phyloP scores from a whole-genome alignment of 2,888 invertebrate genomes.

The Panzeria rudis region DNA sequence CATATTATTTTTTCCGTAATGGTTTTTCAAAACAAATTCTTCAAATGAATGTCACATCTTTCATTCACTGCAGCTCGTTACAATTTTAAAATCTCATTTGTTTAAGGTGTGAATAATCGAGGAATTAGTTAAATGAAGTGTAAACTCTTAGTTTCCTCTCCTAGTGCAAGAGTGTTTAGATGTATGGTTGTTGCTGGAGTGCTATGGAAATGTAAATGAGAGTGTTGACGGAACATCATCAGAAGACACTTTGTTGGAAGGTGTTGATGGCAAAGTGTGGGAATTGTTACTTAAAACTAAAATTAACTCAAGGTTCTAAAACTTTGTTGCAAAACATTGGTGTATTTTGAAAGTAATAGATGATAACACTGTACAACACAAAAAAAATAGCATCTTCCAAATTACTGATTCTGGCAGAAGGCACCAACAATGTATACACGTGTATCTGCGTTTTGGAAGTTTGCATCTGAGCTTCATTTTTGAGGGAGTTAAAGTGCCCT shows the following conservation, averaged over 20 bases:
- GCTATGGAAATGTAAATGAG: constrained; percentile 34
- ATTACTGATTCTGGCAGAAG: too few species aligned
- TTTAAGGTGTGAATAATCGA: constrained; percentile 80
- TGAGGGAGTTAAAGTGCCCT: too few species aligned
- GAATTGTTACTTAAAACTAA: constrained; percentile 28
- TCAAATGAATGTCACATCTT: constrained; percentile 58
- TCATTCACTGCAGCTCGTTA: constrained; percentile 61
- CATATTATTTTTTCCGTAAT: constrained; percentile 65
- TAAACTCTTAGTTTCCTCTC: constrained; percentile 66
- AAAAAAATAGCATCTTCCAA: too few species aligned
- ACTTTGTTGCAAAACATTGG: background rate
- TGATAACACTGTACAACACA: too few species aligned
- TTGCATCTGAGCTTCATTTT: too few species aligned
- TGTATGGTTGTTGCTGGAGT: background rate
- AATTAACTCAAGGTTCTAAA: background rate
- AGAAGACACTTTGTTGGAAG: constrained; percentile 49
- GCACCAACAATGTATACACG: too few species aligned
- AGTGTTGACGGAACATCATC: constrained; percentile 61
- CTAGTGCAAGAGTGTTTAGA: background rate
- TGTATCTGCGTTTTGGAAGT: too few species aligned
- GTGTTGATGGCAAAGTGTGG: constrained; percentile 65
- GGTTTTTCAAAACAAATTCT: constrained; percentile 67
- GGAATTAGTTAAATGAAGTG: constrained; percentile 81
- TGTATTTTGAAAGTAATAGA: too few species aligned
- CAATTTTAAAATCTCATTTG: constrained; percentile 69